Percentiles rank a stretch among this genome's conserved stretches.
Conservation (phyloP, 2,113 vertebrate species). For the Albula glossodonta region DNA sequence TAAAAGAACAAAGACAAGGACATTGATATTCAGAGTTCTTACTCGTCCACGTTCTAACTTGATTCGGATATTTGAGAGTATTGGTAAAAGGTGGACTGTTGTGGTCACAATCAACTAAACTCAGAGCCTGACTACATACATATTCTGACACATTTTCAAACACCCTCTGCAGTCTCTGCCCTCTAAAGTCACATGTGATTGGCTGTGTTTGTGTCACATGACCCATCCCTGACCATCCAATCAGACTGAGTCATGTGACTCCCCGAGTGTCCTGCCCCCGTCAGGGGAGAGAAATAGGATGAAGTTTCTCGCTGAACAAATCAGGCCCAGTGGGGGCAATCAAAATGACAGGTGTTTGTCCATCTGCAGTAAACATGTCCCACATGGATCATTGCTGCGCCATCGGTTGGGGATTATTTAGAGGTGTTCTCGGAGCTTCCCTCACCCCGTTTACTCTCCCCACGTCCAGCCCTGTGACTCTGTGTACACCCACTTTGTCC, state of each 20-base stretch:
- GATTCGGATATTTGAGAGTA: background rate
- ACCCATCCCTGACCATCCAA: background rate
- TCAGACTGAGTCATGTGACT: conserved; percentile 4
- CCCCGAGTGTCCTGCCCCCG: conserved; percentile 65
- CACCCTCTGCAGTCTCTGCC: background rate
- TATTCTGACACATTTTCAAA: background rate
- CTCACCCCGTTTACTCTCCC: conserved; percentile 60
- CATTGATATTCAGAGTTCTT: background rate
- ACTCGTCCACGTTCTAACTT: background rate
- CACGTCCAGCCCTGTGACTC: conserved; percentile 41
- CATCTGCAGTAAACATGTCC: conserved; percentile 82
- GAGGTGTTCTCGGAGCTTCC: conserved; percentile 51
- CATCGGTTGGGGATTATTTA: conserved; percentile 67
- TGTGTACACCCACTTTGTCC: conserved; percentile 53
- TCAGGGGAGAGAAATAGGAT: conserved; percentile 77
- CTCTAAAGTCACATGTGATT: background rate
- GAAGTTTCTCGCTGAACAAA: conserved; percentile 80
- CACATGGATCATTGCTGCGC: conserved; percentile 69
- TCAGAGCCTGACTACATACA: conserved; percentile 5
- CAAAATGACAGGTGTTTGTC: conserved; percentile 85
- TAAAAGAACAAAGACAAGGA: background rate
- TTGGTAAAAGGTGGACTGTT: background rate
- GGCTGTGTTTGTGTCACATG: background rate
- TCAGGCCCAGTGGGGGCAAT: conserved; percentile 69
- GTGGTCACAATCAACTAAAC: background rate